These are phyloP conservation scores for Chesias legatella DNA, from an alignment of 2,888 invertebrate genomes.

Conservation along the genomic window DNA sequence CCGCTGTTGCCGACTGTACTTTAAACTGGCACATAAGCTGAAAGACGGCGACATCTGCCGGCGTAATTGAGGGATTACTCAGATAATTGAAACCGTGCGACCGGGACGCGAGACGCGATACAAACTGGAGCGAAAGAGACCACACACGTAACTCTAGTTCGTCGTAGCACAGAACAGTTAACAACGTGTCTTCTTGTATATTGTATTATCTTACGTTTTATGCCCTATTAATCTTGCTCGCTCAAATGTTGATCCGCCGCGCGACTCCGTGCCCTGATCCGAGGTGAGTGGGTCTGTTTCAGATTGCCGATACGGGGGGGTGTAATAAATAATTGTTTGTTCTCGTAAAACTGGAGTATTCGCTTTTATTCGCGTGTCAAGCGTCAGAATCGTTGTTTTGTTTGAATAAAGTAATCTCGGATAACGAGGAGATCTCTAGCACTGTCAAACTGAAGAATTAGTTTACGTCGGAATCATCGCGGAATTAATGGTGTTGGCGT, in stretches of 20 bases:
- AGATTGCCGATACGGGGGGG: slow-evolving; percentile 47
- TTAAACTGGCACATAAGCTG: slow-evolving; percentile 78
- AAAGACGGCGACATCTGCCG: slow-evolving; percentile 82
- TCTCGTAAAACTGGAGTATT: slow-evolving; percentile 74
- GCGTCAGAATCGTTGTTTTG: slow-evolving; percentile 53
- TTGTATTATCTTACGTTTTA: slow-evolving; percentile 80
- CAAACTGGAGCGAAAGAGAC: slow-evolving; percentile 52
- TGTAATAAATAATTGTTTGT: slow-evolving; percentile 79
- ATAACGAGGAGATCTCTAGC: slow-evolving; percentile 53
- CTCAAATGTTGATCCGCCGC: slow-evolving; percentile 42
- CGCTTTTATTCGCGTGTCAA: slow-evolving; percentile 55
- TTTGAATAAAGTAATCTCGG: slow-evolving; percentile 64
- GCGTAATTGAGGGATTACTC: slow-evolving; percentile 84
- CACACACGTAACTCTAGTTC: slow-evolving; percentile 49
- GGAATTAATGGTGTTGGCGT: slow-evolving; percentile 7
- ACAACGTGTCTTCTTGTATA: slow-evolving; percentile 85
- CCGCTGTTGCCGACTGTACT: slow-evolving; percentile 74
- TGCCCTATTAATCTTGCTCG: slow-evolving; percentile 78
- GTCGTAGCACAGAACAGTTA: slow-evolving; percentile 77
- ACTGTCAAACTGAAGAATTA: slow-evolving; percentile 25
- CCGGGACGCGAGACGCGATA: slow-evolving; percentile 43
- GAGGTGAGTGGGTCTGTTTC: slow-evolving; percentile 42
- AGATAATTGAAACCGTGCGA: slow-evolving; percentile 83
- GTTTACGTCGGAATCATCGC: slow-evolving; percentile 7
- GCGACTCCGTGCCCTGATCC: slow-evolving; percentile 43